A percentile compares a stretch with the other conserved stretches of the same genome.
Evolutionary conservation across 1,140 invertebrate species (phyloP).

Genomic region (Pomacea maculata): DNA sequence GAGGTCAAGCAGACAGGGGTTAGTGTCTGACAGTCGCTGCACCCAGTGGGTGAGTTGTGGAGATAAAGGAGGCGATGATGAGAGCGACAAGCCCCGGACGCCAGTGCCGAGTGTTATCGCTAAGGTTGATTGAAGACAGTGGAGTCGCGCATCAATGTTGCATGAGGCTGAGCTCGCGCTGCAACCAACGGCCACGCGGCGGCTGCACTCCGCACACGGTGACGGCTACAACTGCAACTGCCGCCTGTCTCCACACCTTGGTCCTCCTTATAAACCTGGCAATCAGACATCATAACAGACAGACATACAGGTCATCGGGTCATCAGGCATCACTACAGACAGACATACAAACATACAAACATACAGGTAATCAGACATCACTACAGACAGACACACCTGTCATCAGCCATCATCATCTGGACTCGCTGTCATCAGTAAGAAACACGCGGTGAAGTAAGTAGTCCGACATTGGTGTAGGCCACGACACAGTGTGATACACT

Average conservation of each 20-base stretch:
- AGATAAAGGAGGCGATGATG: background rate
- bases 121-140: no score
- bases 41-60: background rate
- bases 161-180: no score
- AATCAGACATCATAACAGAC: background rate
- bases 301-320: background rate
- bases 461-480: background rate
- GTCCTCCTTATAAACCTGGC: background rate
- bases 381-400: background rate
- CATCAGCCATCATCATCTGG: background rate
- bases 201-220: no score
- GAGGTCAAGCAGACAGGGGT: background rate
- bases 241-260: background rate
- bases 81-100: background rate
- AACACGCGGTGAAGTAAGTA: background rate
- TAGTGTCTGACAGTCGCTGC: no score
- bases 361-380: background rate
- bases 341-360: background rate
- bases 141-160: no score
- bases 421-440: background rate
- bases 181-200: no score
- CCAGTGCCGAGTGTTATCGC: no score
- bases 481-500: no score
- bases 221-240: background rate
- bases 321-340: no score